Percentiles rank a stretch among this genome's conserved stretches.
phyloP scores from a whole-genome alignment of 2,797 vertebrate species.

The Myoxocephalus aenaeus region DNA sequence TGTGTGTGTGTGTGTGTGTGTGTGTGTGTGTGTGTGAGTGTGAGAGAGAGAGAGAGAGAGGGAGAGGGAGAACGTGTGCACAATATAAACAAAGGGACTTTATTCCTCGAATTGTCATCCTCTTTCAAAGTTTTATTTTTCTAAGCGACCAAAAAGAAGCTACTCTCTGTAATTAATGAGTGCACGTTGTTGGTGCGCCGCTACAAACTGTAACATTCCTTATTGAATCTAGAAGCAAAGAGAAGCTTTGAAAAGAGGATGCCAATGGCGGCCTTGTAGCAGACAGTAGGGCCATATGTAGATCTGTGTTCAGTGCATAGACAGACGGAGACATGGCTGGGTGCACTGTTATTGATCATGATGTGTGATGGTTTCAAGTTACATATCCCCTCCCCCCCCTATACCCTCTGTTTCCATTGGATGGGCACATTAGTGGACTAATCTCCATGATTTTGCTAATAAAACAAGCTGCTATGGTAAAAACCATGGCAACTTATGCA shows the following conservation, averaged over 20 bases:
- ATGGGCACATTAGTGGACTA: slow-evolving; percentile 82
- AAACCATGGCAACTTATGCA: slow-evolving; percentile 77
- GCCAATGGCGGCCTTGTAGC: slow-evolving; percentile 75
- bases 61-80: slow-evolving; percentile 26
- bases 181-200: slow-evolving; percentile 51
- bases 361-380: slow-evolving; percentile 77
- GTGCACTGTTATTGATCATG: slow-evolving; percentile 65
- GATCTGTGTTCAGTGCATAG: slow-evolving; percentile 64
- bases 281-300: slow-evolving; percentile 61
- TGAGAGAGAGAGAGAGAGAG: neutral
- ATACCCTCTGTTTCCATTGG: slow-evolving; percentile 78
- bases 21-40: neutral
- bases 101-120: slow-evolving; percentile 78
- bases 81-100: slow-evolving; percentile 79
- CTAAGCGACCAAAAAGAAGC: slow-evolving; percentile 78
- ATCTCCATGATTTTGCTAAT: slow-evolving; percentile 87
- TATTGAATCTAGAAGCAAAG: slow-evolving; percentile 52
- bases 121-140: slow-evolving; percentile 82
- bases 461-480: slow-evolving; percentile 82
- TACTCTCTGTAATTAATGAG: slow-evolving; percentile 47
- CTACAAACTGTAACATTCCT: slow-evolving; percentile 70
- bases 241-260: slow-evolving; percentile 77
- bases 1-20: slow-evolving; percentile 1
- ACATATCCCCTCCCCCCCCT: slow-evolving; percentile 67
- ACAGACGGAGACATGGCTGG: slow-evolving; percentile 37